Conservation (phyloP, 2,797 vertebrate species). For the Cercopithecus diana region DNA sequence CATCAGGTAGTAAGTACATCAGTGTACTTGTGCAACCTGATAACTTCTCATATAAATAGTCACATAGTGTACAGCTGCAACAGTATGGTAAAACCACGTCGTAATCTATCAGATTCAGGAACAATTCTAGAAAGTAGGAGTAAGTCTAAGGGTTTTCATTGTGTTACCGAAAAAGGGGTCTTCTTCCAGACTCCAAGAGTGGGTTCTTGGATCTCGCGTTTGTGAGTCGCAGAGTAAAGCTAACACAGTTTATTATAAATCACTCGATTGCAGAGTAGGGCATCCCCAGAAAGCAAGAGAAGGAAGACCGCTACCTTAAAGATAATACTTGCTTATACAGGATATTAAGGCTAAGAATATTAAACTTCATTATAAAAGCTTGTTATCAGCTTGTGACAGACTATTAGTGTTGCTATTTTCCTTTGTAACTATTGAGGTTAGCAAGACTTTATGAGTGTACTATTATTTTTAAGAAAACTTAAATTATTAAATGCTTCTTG, state of each 20-base stretch:
- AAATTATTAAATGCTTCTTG: neutral
- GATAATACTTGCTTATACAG: neutral
- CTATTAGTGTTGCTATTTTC: neutral
- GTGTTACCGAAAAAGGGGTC: too few species aligned
- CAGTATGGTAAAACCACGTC: neutral
- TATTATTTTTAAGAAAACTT: neutral
- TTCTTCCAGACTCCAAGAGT: neutral
- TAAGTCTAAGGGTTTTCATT: neutral
- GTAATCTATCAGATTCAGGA: neutral
- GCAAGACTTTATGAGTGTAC: neutral
- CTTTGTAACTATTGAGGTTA: neutral
- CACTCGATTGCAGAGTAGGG: neutral
- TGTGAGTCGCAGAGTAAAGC: neutral
- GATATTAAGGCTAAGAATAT: neutral
- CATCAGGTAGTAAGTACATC: neutral
- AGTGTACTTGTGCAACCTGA: neutral
- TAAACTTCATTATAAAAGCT: neutral
- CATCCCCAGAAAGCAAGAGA: neutral
- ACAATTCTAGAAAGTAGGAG: neutral
- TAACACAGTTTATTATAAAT: neutral
- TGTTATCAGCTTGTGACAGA: neutral
- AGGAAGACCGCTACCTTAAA: neutral
- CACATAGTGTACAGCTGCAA: neutral
- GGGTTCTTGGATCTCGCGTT: neutral
- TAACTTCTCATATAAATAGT: neutral